Evolutionary conservation across 2,113 vertebrate genomes (phyloP).

Genomic region (Zingel zingel): DNA sequence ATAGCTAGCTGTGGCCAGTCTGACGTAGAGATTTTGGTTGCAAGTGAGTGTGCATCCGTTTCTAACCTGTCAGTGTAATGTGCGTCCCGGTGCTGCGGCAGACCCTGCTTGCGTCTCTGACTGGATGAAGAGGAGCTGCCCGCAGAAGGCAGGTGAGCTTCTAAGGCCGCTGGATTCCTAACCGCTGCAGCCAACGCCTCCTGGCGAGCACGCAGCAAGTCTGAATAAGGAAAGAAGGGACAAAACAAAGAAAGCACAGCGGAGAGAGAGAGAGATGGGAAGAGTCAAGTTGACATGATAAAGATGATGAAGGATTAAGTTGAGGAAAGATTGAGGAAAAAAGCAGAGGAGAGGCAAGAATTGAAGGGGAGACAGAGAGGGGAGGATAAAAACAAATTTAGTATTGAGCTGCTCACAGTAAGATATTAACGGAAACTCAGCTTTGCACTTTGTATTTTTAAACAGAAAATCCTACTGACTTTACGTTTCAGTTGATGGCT

Average conservation of each 20-base stretch:
- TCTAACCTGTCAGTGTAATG: constrained; percentile 93
- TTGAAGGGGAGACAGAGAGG: background rate
- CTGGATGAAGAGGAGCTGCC: constrained; percentile 85
- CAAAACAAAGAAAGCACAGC: background rate
- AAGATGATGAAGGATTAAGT: constrained; percentile 41
- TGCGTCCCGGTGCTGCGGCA: constrained; percentile 91
- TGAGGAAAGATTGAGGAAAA: background rate
- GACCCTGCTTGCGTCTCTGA: constrained; percentile 94
- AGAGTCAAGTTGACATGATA: constrained; percentile 13
- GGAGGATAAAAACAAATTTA: constrained; percentile 43
- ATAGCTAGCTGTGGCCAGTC: background rate
- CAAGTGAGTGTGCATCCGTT: background rate
- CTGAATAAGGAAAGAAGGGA: constrained; percentile 72
- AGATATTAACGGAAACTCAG: constrained; percentile 9
- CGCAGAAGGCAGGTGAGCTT: constrained; percentile 91
- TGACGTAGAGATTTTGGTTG: background rate
- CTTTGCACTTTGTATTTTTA: background rate
- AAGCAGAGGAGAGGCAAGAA: background rate
- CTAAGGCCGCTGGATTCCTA: constrained; percentile 88
- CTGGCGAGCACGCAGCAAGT: constrained; percentile 91
- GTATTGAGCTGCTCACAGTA: constrained; percentile 15
- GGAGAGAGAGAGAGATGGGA: constrained; percentile 8
- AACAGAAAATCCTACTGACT: constrained; percentile 27
- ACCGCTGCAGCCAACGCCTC: constrained; percentile 88
- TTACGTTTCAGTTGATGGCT: constrained; percentile 19